Base-by-base conservation (phyloP, 2,797 vertebrate genomes). In the Cuculus canorus region DNA sequence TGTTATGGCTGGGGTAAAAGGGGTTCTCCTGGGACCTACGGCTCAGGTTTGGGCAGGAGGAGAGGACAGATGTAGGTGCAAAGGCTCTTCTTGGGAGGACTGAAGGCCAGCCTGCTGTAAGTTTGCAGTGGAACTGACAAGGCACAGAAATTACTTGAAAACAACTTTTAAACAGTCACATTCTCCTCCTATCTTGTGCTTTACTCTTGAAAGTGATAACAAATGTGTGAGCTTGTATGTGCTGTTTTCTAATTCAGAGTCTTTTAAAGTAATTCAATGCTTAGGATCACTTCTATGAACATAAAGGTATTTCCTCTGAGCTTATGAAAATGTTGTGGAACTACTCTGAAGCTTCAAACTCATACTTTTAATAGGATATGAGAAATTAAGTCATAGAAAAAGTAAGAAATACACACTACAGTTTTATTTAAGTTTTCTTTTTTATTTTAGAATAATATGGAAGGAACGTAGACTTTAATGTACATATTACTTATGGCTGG, bases 381-480 rank as follows among this genome's bases (percentile, higher is more conserved):
- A 47, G 45, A 89, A 87, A 76, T 50, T 30, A 75, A 81, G 14
- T 78, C 71, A 50, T 39, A 52, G 23, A 52, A 89, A 78, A 1
- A 64, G 56, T 50, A 17, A 21, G 47, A 64, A 75, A 57, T 47
- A 64, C 41, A 32, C 27, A 43, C 59, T 73, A 23, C 23, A 41
- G 28, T 63, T 93, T 56, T 71, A 52, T 41, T 71, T 90, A 69
- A 28, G 25, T 78, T 83, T 90, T 63, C 15, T 88, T 43, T 91
- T 91, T 85, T 35, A 60, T 57, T 91, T 81, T 86, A 73, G 19
- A 56, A 39, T 69, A 87, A 65, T 54, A 47, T 2, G 7, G 35
- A 70, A 86, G 23, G 5, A 82, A 64, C 13, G 13, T 70, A 50
- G n/a, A 50, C 93, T 86, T 86, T 59, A 86, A 63, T 43, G 28